Base-by-base conservation (phyloP, 2,113 vertebrate species). In the Acanthisitta chloris region DNA sequence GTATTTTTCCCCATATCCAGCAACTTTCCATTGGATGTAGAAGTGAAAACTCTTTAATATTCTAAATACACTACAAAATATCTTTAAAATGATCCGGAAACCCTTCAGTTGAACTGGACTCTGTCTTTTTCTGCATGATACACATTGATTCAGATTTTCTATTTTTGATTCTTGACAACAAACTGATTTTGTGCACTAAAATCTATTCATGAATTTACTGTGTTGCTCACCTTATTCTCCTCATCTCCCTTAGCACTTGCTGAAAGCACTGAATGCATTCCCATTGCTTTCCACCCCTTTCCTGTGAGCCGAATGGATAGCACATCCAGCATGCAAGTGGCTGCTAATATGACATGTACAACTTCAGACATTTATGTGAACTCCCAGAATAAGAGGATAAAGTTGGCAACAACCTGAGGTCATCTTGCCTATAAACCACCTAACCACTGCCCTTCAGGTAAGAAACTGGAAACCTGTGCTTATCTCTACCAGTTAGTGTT, bases 391-490 rank as follows among this genome's bases (percentile, higher is more conserved):
- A 90, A 88, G 59, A 86, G 69, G 69, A 74, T 58, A 43, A 86
- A 94, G 67, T 65, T 92, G 86, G 51, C 13, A 12, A 73, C 55
- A 78, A 66, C 88, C 61, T 55, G 69, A 67, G 95, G 76, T 96
- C 92, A 59, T 74, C 92, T 40, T 88, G 76, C 80, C 55, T 70
- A 29, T 24, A 43, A 93, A 92, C 33, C 9, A 8, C 72, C 76
- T 26, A 88, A 74, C 38, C 38, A 67, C 55, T 86, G 91, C 80
- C 94, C 76, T 91, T 21, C 88, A 94, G 96, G 96, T 94, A 88
- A 92, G 94, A 46, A 88, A 67, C 91, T 95, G 80, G 72, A 86
- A 96, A 88, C 54, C 79, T 83, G 86, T 83, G 76, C 80, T 95
- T 81, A 92, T 78, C 88, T 88, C 72, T 74, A 20, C 21, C 51